Percentiles rank a stretch among this genome's conserved stretches.
Evolutionary conservation across 1,140 invertebrate species (phyloP).

Genomic region (Philopotamus ludificatus): DNA sequence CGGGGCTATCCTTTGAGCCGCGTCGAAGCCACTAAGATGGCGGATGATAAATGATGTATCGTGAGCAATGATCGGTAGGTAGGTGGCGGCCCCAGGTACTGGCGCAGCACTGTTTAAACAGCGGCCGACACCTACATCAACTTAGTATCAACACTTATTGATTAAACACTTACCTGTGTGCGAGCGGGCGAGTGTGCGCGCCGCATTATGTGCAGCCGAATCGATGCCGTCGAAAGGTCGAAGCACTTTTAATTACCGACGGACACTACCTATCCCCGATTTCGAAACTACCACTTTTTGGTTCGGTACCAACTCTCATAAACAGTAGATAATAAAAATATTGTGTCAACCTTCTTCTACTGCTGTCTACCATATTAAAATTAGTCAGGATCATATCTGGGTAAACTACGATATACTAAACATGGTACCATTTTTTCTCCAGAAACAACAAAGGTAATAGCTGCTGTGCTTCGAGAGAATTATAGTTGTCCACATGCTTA

Average conservation of each 20-base stretch:
- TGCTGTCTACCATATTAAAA: no score
- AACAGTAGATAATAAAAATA: no score
- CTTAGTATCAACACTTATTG: conserved; percentile 27
- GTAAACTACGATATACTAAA: no score
- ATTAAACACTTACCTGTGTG: conserved; percentile 28
- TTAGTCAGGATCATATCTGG: no score
- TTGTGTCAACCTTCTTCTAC: no score
- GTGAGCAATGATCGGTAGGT: conserved; percentile 20
- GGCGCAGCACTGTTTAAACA: conserved; percentile 31
- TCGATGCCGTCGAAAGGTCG: not conserved
- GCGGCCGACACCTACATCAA: conserved; percentile 24
- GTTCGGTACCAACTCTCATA: no score
- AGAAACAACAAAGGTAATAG: no score
- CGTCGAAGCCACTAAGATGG: conserved; percentile 27
- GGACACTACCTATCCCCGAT: no score
- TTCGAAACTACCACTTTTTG: no score
- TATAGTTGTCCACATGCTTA: no score
- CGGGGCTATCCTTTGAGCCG: not conserved
- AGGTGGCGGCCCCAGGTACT: conserved; percentile 17
- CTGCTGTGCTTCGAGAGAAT: no score
- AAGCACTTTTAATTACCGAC: not conserved
- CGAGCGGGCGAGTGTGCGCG: not conserved
- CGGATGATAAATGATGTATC: conserved; percentile 40
- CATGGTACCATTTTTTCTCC: no score
- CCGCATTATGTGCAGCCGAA: not conserved